A percentile compares a stretch with the other conserved stretches of the same genome.
Conservation (phyloP, 1,140 invertebrate species). For the Lordiphosa collinella region DNA sequence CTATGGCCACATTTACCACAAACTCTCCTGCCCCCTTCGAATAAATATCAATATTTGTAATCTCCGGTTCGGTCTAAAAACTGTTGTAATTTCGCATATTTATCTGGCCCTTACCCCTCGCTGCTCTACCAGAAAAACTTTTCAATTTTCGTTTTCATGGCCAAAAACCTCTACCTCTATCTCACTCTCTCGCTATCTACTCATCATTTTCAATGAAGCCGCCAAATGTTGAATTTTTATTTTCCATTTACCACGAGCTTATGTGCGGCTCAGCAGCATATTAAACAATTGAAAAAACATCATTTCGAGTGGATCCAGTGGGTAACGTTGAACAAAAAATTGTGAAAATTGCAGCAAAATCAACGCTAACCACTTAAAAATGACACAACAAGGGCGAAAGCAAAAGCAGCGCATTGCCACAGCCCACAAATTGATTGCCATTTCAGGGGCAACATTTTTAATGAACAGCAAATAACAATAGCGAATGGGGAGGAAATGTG, state of each 20-base stretch:
- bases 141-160: constrained; percentile 73
- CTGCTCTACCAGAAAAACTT: constrained; percentile 51
- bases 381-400: background rate
- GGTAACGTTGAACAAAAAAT: constrained; percentile 15
- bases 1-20: constrained; percentile 44
- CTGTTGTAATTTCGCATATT: constrained; percentile 50
- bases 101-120: background rate
- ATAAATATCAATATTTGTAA: constrained; percentile 68
- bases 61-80: constrained; percentile 48
- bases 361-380: constrained; percentile 13
- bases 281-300: constrained; percentile 68
- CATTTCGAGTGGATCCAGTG: constrained; percentile 47
- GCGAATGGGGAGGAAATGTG: background rate
- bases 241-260: constrained; percentile 57
- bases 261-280: constrained; percentile 65
- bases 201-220: constrained; percentile 58
- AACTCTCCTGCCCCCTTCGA: background rate
- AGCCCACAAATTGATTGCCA: constrained; percentile 55
- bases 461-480: constrained; percentile 61
- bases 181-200: constrained; percentile 33
- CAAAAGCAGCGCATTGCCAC: constrained; percentile 2
- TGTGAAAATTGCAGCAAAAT: constrained; percentile 4
- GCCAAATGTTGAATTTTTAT: constrained; percentile 11
- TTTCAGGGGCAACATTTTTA: constrained; percentile 70
- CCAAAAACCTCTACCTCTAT: constrained; percentile 31